These are phyloP conservation scores for Callionymus lyra DNA, from an alignment of 2,113 vertebrate genomes.

Conservation along the genomic window DNA sequence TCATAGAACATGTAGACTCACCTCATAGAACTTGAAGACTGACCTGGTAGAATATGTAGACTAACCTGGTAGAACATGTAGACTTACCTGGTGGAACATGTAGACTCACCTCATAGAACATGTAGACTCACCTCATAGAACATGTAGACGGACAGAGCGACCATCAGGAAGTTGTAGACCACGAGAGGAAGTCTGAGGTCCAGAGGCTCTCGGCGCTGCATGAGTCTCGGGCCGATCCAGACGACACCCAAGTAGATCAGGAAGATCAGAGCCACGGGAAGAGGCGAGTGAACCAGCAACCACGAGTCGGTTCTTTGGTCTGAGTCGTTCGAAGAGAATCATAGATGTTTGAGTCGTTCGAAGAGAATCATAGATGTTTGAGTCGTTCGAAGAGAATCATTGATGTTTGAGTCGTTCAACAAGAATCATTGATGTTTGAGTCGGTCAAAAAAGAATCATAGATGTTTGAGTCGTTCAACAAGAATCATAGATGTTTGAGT, in stretches of 20 bases:
- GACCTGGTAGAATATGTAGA: too few species aligned
- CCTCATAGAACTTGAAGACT: conserved; percentile 67
- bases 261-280: conserved; percentile 54
- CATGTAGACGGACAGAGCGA: conserved; percentile 62
- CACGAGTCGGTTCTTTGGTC: conserved; percentile 66
- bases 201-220: conserved; percentile 30
- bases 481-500: too few species aligned
- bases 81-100: too few species aligned
- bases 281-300: conserved; percentile 58
- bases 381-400: too few species aligned
- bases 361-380: too few species aligned
- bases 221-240: conserved; percentile 49
- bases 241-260: conserved; percentile 50
- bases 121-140: conserved; percentile 62
- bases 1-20: conserved; percentile 67
- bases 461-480: too few species aligned
- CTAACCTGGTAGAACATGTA: conserved; percentile 70
- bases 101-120: conserved; percentile 62
- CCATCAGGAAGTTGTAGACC: conserved; percentile 58
- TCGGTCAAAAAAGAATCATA: too few species aligned
- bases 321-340: too few species aligned
- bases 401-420: too few species aligned
- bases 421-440: too few species aligned
- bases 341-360: too few species aligned
- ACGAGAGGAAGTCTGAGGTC: conserved; percentile 54